Evolutionary conservation across 2,888 invertebrate genomes (phyloP), one percentile per base, ranked within the genome.

Genomic region (Limnephilus marmoratus): DNA sequence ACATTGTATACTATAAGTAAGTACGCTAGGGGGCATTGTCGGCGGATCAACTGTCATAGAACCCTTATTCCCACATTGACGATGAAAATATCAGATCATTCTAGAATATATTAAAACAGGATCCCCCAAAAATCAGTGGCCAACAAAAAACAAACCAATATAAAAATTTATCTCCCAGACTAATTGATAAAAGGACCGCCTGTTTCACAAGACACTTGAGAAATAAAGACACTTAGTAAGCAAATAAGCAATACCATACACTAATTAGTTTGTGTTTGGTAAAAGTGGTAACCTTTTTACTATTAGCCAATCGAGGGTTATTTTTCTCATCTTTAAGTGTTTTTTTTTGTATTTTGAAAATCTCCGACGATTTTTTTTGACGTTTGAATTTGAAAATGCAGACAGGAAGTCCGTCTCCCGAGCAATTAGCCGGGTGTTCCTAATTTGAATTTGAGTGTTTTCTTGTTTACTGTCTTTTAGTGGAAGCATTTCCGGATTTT

Each of bases 401-500:
- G 37, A 18, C 85, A 34, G 85, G 85, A 85, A 85, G 85, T 85
- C 85, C 85, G 85, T 34, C 85, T 85, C 85, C 85, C 85, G 45
- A 34, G 34, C 85, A 45, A 85, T 85, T 85, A 85, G 85, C 85
- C 34, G 41, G 13, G 85, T 85, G 85, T 85, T 85, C 41, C 31
- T 41, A 85, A 41, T 85, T n/a, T 31, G 41, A 34, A 24, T 41
- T 85, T 34, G 37, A 85, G 37, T 85, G 85, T 41, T 85, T 31
- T 85, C n/a, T 85, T n/a, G 82, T 82, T 31, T 82, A 15, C 29
- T 82, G 29, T 82, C 34, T 82, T 31, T 82, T 82, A 34, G 31
- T 82, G 68, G 68, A 68, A 68, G 68, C 68, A 2, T 68, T 68
- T 68, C 68, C 68, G 68, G 24, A 68, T 68, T 68, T 24, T 68